Percentiles rank a stretch among this genome's conserved stretches.
These are phyloP conservation scores for Hydriomena furcata DNA, from an alignment of 2,888 invertebrate species.

Conservation along the genomic window DNA sequence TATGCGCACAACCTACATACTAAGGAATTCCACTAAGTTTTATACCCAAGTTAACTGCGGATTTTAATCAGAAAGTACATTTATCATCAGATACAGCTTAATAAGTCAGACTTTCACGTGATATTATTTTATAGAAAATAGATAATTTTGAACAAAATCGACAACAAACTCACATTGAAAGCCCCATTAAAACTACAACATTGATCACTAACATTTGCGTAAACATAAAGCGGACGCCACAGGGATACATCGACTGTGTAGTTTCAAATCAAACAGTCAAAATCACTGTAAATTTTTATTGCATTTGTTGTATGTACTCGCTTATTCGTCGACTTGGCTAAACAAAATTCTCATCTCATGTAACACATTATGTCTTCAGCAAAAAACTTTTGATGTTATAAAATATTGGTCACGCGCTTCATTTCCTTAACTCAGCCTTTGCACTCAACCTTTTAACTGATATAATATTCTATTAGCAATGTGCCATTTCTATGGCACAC, in stretches of 20 bases:
- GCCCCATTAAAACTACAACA: conserved; percentile 15
- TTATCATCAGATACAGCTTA: conserved; percentile 7
- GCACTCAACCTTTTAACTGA: not conserved
- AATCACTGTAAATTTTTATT: conserved; percentile 11
- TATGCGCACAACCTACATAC: conserved; percentile 6
- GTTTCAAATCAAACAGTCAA: conserved; percentile 11
- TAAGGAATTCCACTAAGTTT: not conserved
- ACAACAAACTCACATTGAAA: conserved; percentile 8
- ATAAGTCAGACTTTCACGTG: conserved; percentile 20
- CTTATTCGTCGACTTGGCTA: conserved; percentile 1
- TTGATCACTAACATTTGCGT: conserved; percentile 9
- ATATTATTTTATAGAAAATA: conserved; percentile 18
- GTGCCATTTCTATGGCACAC: not conserved
- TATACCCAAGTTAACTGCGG: not conserved
- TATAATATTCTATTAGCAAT: not conserved
- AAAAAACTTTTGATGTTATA: not conserved
- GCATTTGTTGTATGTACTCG: conserved; percentile 2
- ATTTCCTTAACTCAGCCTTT: not conserved
- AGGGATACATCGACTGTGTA: conserved; percentile 4
- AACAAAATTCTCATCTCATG: not conserved
- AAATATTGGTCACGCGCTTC: not conserved
- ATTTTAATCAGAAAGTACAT: not conserved
- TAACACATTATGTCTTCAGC: too few relatives aligned
- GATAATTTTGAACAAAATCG: conserved; percentile 8
- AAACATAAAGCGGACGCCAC: conserved; percentile 2